Base-by-base conservation (phyloP, 2,888 invertebrate genomes). In the Hecatera dysodea region DNA sequence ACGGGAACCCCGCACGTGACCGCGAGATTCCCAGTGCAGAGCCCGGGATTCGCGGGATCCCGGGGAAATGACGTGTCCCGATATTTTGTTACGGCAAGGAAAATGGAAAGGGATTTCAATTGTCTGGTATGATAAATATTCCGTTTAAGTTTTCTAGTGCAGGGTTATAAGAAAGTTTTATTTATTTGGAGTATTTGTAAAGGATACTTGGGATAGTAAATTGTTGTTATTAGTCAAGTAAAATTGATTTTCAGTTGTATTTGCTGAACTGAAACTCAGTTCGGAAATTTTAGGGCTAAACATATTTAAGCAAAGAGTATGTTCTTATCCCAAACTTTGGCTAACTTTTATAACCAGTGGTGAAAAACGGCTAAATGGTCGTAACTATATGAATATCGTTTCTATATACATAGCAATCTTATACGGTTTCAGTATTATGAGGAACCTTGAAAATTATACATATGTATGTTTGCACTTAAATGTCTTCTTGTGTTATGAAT, bases 1-100 rank as follows among this genome's bases (percentile, higher is more conserved):
- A 59, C 71, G 29, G 52, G 73, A 72, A 78, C 56, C 50, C 71
- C 68, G 76, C 70, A 85, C 86, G 86, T 86, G 86, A 84, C 80
- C 75, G 70, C 71, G 60, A 50, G 55, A 79, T 81, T 65, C 70
- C 44, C 17, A 64, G 75, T 65, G 74, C 64, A 63, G 61, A 82
- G 57, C 76, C 72, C 71, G 75, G 80, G 83, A 77, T 83, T 75
- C 75, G 48, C 60, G 69, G 65, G 67, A 74, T 76, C 62, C 75
- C 61, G 53, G 64, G 70, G 79, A 83, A 83, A 85, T 85, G 81
- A 85, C 83, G 79, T 83, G 73, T 77, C 81, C 76, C 78, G 78
- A 86, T 89, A 84, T 88, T 78, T 83, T 75, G 82, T 79, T 75
- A 78, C 73, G 69, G 66, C 24, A 57, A 63, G 78, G 72, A 81